Conservation (phyloP, 2,888 invertebrate species). For the Punctoribates punctum region DNA sequence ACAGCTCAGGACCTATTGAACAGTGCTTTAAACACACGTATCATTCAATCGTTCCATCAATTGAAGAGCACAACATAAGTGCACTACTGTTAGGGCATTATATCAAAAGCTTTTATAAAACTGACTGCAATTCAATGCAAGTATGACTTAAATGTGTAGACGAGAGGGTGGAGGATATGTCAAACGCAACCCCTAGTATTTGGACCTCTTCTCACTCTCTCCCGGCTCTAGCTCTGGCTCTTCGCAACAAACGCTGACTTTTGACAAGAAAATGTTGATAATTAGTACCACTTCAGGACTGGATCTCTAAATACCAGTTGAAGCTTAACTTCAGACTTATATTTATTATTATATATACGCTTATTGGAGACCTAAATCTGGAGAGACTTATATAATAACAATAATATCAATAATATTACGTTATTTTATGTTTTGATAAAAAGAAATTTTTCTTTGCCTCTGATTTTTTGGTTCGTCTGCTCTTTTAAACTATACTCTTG, state of each 20-base stretch:
- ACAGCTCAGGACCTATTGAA: not conserved
- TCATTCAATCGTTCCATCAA: conserved; percentile 33
- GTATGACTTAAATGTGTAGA: conserved; percentile 35
- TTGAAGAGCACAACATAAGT: conserved; percentile 25
- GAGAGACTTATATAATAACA: conserved; percentile 15
- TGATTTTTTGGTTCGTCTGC: not conserved
- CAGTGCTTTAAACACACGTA: conserved; percentile 23
- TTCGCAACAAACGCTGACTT: not conserved
- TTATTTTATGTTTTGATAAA: not conserved
- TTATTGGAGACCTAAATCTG: conserved; percentile 3
- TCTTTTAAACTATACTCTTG: not conserved
- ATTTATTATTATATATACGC: conserved; percentile 19
- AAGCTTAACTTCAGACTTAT: conserved; percentile 10
- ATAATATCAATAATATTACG: conserved; percentile 33
- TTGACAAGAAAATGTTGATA: conserved; percentile 43
- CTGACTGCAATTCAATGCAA: conserved; percentile 1
- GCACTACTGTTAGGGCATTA: conserved; percentile 24
- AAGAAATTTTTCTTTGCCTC: not conserved
- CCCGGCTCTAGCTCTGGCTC: not conserved
- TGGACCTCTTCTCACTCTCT: conserved; percentile 14
- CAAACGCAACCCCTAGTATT: conserved; percentile 34
- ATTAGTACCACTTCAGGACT: conserved; percentile 33
- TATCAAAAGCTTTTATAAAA: conserved; percentile 29
- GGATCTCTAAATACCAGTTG: conserved; percentile 33
- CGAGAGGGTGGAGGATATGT: conserved; percentile 35